Evolutionary conservation across 1,140 invertebrate genomes (phyloP).

Genomic region (Bombus soroeensis): DNA sequence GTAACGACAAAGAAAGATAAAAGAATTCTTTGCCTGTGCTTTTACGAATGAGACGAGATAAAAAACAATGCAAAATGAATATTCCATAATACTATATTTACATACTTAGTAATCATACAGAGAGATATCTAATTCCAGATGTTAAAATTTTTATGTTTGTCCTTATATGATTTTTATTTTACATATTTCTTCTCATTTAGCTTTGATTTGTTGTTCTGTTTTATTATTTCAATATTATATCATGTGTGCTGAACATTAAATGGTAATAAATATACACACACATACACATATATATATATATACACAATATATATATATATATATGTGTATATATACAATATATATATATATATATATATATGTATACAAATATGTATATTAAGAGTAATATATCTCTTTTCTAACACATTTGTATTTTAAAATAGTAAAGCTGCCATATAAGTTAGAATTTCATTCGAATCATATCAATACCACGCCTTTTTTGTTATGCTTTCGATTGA

Average conservation of each 20-base stretch:
- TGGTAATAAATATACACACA: conserved; percentile 26
- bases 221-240: conserved; percentile 45
- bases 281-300: background rate
- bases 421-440: conserved; percentile 5
- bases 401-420: conserved; percentile 61
- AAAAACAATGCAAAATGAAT: background rate
- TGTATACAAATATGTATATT: conserved; percentile 26
- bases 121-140: conserved; percentile 21
- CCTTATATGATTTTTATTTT: conserved; percentile 53
- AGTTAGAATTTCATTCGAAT: conserved; percentile 22
- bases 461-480: conserved; percentile 32
- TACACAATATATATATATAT: too few relatives aligned
- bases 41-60: background rate
- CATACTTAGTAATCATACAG: conserved; percentile 22
- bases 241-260: conserved; percentile 14
- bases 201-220: conserved; percentile 50
- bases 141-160: conserved; percentile 42
- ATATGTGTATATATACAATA: conserved; percentile 18
- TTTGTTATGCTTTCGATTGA: conserved; percentile 53
- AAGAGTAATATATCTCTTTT: conserved; percentile 73
- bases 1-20: conserved; percentile 1
- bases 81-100: conserved; percentile 27
- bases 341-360: conserved; percentile 2
- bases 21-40: conserved; percentile 23
- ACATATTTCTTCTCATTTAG: conserved; percentile 55